phyloP scores from a whole-genome alignment of 2,113 vertebrate genomes.

The Pterophyllum scalare region DNA sequence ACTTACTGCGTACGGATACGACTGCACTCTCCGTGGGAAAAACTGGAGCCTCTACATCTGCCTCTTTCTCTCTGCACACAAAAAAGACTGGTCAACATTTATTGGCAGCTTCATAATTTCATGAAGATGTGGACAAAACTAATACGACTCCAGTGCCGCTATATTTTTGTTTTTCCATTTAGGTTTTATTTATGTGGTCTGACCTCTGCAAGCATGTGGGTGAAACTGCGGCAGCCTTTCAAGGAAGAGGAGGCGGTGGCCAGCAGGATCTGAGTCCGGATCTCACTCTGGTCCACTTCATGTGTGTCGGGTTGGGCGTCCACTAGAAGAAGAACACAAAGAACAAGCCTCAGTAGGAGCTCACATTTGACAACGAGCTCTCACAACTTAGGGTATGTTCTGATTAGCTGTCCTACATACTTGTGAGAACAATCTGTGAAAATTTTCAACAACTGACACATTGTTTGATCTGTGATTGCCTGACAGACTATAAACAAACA shows the following conservation, averaged over 20 bases:
- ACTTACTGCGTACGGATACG: slow-evolving; percentile 91
- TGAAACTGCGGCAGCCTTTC: slow-evolving; percentile 80
- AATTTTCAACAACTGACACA: neutral
- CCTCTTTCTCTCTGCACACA: slow-evolving; percentile 86
- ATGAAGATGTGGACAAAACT: neutral
- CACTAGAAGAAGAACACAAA: slow-evolving; percentile 72
- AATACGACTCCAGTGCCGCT: neutral
- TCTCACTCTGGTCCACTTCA: slow-evolving; percentile 87
- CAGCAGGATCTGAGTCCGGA: slow-evolving; percentile 89
- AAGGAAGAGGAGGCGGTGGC: slow-evolving; percentile 83
- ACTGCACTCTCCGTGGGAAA: slow-evolving; percentile 91
- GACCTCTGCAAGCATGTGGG: slow-evolving; percentile 84
- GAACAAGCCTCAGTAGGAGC: neutral
- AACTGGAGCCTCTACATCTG: slow-evolving; percentile 86
- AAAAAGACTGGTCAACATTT: slow-evolving; percentile 17
- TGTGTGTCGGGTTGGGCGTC: slow-evolving; percentile 88
- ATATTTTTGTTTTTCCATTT: neutral
- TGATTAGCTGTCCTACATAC: neutral
- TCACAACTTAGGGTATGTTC: neutral
- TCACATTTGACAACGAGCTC: neutral
- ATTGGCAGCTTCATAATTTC: neutral
- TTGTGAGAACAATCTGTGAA: neutral
- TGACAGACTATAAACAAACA: neutral
- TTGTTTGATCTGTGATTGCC: neutral
- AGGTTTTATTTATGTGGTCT: slow-evolving; percentile 3